Conservation (phyloP, 30 jellyfish, hydroid and myxozoan genomes). For the Kudoa iwatai region DNA sequence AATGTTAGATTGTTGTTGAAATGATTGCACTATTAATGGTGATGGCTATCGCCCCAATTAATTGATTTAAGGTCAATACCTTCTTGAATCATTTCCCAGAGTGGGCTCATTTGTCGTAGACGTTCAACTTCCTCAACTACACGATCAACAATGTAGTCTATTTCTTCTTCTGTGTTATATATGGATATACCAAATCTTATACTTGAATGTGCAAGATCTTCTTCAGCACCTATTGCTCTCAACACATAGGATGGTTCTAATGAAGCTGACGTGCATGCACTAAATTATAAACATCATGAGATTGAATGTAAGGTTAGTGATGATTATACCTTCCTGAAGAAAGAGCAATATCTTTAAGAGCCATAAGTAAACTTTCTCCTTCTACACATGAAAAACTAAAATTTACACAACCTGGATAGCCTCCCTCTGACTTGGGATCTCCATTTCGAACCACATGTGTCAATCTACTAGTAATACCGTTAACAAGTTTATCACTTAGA, state of each 20-base stretch:
- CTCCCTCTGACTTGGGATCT: conserved; percentile 45
- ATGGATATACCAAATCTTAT: conserved; percentile 92
- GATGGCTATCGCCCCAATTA: no score
- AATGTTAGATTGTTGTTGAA: no score
- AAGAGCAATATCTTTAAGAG: conserved; percentile 83
- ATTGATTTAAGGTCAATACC: conserved; percentile 59
- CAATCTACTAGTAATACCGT: conserved; percentile 30
- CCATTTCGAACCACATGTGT: conserved; percentile 82
- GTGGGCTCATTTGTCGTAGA: conserved; percentile 94
- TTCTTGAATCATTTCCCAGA: conserved; percentile 93
- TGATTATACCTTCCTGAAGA: conserved; percentile 77
- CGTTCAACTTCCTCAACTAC: conserved; percentile 22
- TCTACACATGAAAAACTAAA: conserved; percentile 61
- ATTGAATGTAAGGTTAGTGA: no score
- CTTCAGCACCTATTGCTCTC: conserved; percentile 94
- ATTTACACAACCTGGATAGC: conserved; percentile 76
- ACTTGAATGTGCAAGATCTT: conserved; percentile 81
- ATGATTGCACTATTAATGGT: no score
- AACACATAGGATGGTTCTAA: conserved; percentile 88
- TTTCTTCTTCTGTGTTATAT: conserved; percentile 51
- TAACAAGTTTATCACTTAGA: conserved; percentile 17
- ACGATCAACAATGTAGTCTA: conserved; percentile 24
- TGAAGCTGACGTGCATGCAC: conserved; percentile 98
- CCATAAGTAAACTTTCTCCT: conserved; percentile 95
- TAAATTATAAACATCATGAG: conserved; percentile 1